A percentile compares a stretch with the other conserved stretches of the same genome.
phyloP scores from a whole-genome alignment of 2,888 invertebrate species.

The Oscheius sp. region DNA sequence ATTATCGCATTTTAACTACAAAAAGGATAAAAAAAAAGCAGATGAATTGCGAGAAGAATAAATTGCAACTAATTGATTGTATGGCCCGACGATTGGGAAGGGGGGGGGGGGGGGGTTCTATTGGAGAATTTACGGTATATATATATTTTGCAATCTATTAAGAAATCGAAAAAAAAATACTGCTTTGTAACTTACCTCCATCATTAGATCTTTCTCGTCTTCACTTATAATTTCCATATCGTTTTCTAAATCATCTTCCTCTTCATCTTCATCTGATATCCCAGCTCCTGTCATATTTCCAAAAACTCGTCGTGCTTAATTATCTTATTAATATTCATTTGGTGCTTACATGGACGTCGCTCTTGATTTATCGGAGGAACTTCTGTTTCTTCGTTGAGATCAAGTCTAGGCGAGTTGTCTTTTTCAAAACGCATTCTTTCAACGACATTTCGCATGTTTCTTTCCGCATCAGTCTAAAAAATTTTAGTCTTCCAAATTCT shows the following conservation, averaged over 20 bases:
- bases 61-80: too few relatives aligned
- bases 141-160: background rate
- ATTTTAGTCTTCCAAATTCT: background rate
- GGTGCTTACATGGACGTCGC: slow-evolving; percentile 38
- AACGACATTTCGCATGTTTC: slow-evolving; percentile 75
- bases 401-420: slow-evolving; percentile 41
- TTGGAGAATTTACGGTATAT: too few relatives aligned
- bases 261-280: slow-evolving; percentile 68
- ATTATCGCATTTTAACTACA: too few relatives aligned
- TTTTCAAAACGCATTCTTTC: slow-evolving; percentile 76
- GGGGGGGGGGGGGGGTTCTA: too few relatives aligned
- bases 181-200: slow-evolving; percentile 5
- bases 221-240: slow-evolving; percentile 34
- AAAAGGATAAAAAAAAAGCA: too few relatives aligned
- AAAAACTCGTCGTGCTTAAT: slow-evolving; percentile 43
- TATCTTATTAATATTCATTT: too few relatives aligned
- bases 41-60: too few relatives aligned
- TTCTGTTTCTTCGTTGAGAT: slow-evolving; percentile 20
- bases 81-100: too few relatives aligned
- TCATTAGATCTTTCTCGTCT: slow-evolving; percentile 24
- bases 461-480: slow-evolving; percentile 72
- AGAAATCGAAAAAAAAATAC: too few relatives aligned
- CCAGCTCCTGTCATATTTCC: slow-evolving; percentile 70
- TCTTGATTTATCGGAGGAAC: slow-evolving; percentile 33
- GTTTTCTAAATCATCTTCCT: slow-evolving; percentile 43